Conservation (phyloP, 2,113 vertebrate species). For the Pipra filicauda region DNA sequence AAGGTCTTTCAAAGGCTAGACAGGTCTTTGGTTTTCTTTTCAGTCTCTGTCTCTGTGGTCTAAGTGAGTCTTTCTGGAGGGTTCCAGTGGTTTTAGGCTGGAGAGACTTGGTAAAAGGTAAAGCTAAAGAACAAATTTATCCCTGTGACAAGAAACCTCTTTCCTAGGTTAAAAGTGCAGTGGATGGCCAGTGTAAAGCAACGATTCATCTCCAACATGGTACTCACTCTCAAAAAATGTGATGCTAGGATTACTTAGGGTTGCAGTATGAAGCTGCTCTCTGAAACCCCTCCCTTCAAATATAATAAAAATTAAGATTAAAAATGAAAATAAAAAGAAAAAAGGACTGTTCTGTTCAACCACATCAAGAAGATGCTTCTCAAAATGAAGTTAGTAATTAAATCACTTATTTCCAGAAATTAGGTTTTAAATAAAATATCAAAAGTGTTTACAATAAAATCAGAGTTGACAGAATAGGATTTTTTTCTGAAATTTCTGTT, state of each 20-base stretch:
- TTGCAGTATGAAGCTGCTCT: neutral
- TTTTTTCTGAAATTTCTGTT: neutral
- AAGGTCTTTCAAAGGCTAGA: neutral
- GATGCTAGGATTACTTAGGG: neutral
- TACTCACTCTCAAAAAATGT: neutral
- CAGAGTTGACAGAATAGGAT: neutral
- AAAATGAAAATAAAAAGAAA: neutral
- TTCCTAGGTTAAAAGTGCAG: neutral
- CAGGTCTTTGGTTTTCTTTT: neutral
- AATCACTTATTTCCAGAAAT: neutral
- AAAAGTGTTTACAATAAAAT: neutral
- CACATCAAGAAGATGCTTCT: neutral
- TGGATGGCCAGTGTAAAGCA: neutral
- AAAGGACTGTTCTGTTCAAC: neutral
- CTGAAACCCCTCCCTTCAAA: neutral
- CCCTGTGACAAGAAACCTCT: neutral
- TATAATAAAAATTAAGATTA: neutral
- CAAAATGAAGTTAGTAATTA: neutral
- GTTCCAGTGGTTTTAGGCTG: neutral
- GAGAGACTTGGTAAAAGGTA: neutral
- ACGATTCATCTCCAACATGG: neutral
- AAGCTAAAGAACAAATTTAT: neutral
- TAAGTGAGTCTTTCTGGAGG: neutral
- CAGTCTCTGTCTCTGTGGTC: neutral
- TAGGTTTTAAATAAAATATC: neutral